Evolutionary conservation across 2,888 invertebrate species (phyloP), one percentile per base, ranked within the genome.

Genomic region (Trachelus stipa): DNA sequence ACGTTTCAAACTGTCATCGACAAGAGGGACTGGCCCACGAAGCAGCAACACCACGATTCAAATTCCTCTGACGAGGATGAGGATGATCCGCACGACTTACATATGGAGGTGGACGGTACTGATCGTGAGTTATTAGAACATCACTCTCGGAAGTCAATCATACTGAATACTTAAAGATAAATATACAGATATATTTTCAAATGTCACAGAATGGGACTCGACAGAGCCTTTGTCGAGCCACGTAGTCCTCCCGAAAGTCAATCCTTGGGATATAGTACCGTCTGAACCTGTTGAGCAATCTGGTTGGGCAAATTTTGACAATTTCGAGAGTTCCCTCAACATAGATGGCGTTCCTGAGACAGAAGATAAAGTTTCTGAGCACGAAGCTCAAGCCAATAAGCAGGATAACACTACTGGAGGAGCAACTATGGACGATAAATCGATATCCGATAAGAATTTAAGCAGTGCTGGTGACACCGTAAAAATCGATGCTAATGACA

Each of bases 61-160:
- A 91, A 90, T 79, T 92, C 92, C 37, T 92, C 92, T 69, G 92
- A 92, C 80, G 93, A 92, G 80, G 92, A 93, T 79, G 93, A 93
- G 73, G 93, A 93, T 68, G 90, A 90, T 77, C 89, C 87, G n/a
- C 87, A 87, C 34, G 88, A 92, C 35, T 84, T 90, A 75, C 88
- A 89, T 30, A 92, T 92, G 87, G 93, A 93, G 77, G 86, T 90
- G n/a, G 91, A 92, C 84, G 81, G 88, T 12, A 90, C 90, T 33
- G 93, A 93, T 87, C 91, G 93, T 93, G 90, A 91, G 92, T 90
- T 73, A 56, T 71, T 73, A 76, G 15, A 71, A 69, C 30, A 76
- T 34, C 40, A 40, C 31, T 34, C 35, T 35, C 12, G 15, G n/a
- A 30, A 74, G 30, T 37, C 34, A n/a, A 35, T n/a, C n/a, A 33